Conservation (phyloP, 2,113 vertebrate genomes). For the Lepus americanus region DNA sequence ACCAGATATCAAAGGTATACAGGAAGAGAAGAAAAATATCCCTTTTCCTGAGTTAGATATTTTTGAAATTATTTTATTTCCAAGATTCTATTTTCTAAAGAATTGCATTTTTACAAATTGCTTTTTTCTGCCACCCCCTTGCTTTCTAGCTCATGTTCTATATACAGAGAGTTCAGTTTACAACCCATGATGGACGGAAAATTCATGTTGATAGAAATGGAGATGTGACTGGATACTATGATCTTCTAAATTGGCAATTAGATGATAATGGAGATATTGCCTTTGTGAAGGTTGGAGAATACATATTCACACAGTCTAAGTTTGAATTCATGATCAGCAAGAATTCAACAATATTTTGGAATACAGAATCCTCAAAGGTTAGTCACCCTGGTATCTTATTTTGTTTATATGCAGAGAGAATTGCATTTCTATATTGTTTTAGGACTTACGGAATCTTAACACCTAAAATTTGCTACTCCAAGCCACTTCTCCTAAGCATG, state of each 20-base stretch:
- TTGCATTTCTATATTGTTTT: neutral
- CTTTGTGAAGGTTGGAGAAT: constrained; percentile 88
- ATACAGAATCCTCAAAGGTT: constrained; percentile 86
- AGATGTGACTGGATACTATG: constrained; percentile 89
- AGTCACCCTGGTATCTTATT: constrained; percentile 63
- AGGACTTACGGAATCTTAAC: neutral
- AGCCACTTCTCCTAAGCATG: neutral
- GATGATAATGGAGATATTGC: constrained; percentile 83
- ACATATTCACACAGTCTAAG: constrained; percentile 76
- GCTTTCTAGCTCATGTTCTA: constrained; percentile 91
- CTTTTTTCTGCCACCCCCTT: neutral
- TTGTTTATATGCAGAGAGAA: neutral
- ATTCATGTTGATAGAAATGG: constrained; percentile 85
- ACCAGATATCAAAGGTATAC: neutral
- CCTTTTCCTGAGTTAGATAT: neutral
- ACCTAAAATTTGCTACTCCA: neutral
- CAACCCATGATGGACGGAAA: constrained; percentile 85
- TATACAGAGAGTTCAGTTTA: constrained; percentile 89
- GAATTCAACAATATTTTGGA: constrained; percentile 90
- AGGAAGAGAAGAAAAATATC: neutral
- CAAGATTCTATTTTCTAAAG: neutral
- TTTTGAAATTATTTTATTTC: constrained; percentile 80
- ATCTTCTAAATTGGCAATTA: constrained; percentile 92
- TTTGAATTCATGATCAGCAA: constrained; percentile 81
- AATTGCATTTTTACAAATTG: constrained; percentile 11